phyloP scores from a whole-genome alignment of 1,140 invertebrate species.

The Drosophila rhopaloa region DNA sequence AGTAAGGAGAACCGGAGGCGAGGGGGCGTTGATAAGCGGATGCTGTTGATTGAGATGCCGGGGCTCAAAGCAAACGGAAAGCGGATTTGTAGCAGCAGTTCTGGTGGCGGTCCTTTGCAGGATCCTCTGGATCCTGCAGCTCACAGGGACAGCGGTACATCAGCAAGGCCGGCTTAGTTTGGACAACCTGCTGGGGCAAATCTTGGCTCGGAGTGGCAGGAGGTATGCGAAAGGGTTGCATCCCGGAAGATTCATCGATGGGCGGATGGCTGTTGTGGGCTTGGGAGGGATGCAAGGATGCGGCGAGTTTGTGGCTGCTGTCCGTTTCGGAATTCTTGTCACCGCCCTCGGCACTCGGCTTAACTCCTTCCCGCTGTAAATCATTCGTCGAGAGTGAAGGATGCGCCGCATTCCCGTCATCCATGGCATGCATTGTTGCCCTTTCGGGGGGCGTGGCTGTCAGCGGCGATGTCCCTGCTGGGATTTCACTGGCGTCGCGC shows the following conservation, averaged over 20 bases:
- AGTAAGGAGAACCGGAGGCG: conserved; percentile 31
- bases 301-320: conserved; percentile 23
- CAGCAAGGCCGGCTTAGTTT: conserved; percentile 28
- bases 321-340: conserved; percentile 22
- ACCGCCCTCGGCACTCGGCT: conserved; percentile 15
- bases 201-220: conserved; percentile 8
- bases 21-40: conserved; percentile 36
- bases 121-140: conserved; percentile 16
- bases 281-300: neutral
- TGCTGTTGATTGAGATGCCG: conserved; percentile 48
- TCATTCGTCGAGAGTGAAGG: conserved; percentile 56
- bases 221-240: conserved; percentile 3
- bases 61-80: conserved; percentile 60
- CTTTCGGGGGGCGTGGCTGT: conserved; percentile 9
- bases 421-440: conserved; percentile 13
- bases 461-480: conserved; percentile 9
- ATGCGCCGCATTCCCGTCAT: conserved; percentile 34
- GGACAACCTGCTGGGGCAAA: conserved; percentile 19
- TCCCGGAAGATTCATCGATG: conserved; percentile 18
- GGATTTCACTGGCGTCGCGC: conserved; percentile 17
- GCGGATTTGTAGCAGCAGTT: conserved; percentile 61
- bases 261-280: neutral
- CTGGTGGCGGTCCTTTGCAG: conserved; percentile 14
- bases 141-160: conserved; percentile 43
- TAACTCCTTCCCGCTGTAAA: conserved; percentile 32